These are phyloP conservation scores for Anableps anableps DNA, from an alignment of 2,797 vertebrate genomes.

Conservation along the genomic window DNA sequence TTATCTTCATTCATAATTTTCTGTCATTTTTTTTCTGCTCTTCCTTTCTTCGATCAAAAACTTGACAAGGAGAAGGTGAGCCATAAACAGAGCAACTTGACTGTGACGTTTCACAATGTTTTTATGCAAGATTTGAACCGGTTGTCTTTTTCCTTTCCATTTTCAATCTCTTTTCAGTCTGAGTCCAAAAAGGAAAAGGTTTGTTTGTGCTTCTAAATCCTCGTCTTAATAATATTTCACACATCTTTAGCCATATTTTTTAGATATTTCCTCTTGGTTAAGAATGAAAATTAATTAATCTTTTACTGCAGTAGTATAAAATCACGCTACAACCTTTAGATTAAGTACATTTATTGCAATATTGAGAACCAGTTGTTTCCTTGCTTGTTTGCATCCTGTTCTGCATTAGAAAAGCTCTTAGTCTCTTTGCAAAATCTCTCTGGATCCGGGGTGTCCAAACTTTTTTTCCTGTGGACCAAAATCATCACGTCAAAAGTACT, in stretches of 20 bases:
- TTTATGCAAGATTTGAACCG: slow-evolving; percentile 14
- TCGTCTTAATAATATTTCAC: neutral
- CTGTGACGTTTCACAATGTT: accelerated
- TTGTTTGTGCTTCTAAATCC: slow-evolving; percentile 43
- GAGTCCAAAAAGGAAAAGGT: slow-evolving; percentile 71
- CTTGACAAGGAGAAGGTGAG: slow-evolving; percentile 73
- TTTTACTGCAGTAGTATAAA: neutral
- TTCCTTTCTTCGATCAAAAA: slow-evolving; percentile 45
- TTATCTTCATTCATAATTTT: slow-evolving; percentile 1
- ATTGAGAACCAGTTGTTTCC: too few relatives aligned
- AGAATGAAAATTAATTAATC: too few relatives aligned
- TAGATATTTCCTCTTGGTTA: neutral
- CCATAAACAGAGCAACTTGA: neutral
- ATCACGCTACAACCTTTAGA: too few relatives aligned
- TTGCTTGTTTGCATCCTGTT: too few relatives aligned
- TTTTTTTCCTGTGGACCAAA: too few relatives aligned
- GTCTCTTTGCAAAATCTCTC: too few relatives aligned
- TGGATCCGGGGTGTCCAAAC: too few relatives aligned
- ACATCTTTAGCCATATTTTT: neutral
- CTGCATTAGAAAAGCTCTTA: too few relatives aligned
- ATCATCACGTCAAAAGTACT: too few relatives aligned
- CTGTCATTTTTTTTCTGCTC: neutral
- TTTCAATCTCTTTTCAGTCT: slow-evolving; percentile 37
- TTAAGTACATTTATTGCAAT: too few relatives aligned
- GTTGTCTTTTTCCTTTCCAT: slow-evolving; percentile 6